phyloP scores from a whole-genome alignment of 2,113 vertebrate species.

The Oryzias melastigma region DNA sequence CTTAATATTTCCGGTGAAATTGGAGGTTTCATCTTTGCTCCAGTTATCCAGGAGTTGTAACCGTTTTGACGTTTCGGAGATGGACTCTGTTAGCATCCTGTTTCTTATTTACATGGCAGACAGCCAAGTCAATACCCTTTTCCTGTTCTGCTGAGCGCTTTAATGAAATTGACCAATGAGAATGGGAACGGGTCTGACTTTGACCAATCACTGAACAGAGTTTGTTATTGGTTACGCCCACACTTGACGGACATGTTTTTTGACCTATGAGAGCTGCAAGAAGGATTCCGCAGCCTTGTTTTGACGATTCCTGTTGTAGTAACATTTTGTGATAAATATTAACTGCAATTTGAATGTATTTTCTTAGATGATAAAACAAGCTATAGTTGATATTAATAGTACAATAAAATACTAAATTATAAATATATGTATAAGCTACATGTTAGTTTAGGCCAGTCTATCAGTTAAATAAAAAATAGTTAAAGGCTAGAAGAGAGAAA shows the following conservation, averaged over 20 bases:
- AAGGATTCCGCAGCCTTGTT: too few relatives aligned
- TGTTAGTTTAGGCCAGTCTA: too few relatives aligned
- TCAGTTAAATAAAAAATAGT: too few relatives aligned
- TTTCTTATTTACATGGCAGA: constrained; percentile 68
- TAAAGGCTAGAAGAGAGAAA: too few relatives aligned
- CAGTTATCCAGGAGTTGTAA: constrained; percentile 41
- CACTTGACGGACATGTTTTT: constrained; percentile 5
- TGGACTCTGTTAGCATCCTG: constrained; percentile 53
- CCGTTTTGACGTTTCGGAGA: constrained; percentile 42
- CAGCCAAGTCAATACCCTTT: constrained; percentile 41
- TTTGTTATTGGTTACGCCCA: too few relatives aligned
- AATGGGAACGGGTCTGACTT: background rate
- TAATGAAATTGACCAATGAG: constrained; percentile 47
- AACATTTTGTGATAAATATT: too few relatives aligned
- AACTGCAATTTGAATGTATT: too few relatives aligned
- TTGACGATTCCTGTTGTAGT: too few relatives aligned
- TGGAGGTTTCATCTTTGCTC: constrained; percentile 65
- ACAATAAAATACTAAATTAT: too few relatives aligned
- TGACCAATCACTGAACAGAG: constrained; percentile 44
- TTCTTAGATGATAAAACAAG: too few relatives aligned
- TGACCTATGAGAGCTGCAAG: background rate
- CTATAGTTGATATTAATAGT: too few relatives aligned
- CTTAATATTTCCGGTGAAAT: constrained; percentile 32
- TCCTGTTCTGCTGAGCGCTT: constrained; percentile 46
- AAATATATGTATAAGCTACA: too few relatives aligned